A percentile compares a stretch with the other conserved stretches of the same genome.
Conservation (phyloP, 2,113 vertebrate genomes). For the Camelus bactrianus region DNA sequence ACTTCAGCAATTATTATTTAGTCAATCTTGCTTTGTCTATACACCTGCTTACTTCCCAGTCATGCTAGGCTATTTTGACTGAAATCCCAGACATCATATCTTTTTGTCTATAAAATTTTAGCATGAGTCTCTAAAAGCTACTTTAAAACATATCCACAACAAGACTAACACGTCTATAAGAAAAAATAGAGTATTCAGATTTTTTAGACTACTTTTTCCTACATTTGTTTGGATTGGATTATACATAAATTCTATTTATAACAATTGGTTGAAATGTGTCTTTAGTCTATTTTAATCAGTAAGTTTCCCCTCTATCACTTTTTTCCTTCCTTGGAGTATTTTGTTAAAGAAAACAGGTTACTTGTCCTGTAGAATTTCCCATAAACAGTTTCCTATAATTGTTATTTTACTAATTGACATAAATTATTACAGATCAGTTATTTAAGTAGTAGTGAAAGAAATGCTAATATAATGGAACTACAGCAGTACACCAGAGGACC, state of each 20-base stretch:
- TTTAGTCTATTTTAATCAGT: background rate
- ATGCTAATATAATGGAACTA: background rate
- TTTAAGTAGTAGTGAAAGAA: background rate
- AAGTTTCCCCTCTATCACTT: background rate
- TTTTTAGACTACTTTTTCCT: constrained; percentile 20
- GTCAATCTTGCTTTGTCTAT: background rate
- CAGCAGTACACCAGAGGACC: background rate
- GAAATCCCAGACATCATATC: background rate
- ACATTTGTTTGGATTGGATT: background rate
- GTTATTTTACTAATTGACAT: background rate
- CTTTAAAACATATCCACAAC: background rate
- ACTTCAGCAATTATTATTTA: background rate
- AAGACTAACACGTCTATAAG: background rate
- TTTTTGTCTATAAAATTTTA: constrained; percentile 29
- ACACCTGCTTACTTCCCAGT: background rate
- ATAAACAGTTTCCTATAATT: background rate
- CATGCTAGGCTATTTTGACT: background rate
- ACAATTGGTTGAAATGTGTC: background rate
- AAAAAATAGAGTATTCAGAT: background rate
- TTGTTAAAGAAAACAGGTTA: background rate
- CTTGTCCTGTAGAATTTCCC: background rate
- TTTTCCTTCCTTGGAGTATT: background rate
- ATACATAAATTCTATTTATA: background rate
- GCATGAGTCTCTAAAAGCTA: constrained; percentile 8
- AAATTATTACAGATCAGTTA: background rate